phyloP scores from a whole-genome alignment of 2,113 vertebrate species.

The Illadopsis cleaveri region DNA sequence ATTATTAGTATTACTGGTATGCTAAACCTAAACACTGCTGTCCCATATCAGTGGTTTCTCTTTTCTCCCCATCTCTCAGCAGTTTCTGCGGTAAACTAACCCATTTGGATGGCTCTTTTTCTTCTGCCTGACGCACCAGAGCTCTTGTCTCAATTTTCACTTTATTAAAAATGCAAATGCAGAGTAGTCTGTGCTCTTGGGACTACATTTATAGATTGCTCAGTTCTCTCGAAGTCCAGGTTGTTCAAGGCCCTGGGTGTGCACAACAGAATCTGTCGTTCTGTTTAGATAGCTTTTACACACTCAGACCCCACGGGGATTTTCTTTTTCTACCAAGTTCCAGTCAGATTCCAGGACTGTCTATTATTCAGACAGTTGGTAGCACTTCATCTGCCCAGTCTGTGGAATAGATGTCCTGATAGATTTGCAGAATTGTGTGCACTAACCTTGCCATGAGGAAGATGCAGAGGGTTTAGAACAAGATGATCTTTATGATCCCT shows the following conservation, averaged over 20 bases:
- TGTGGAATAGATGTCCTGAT: background rate
- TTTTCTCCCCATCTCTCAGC: background rate
- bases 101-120: background rate
- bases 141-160: background rate
- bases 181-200: background rate
- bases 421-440: background rate
- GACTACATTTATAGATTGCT: background rate
- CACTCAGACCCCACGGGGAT: background rate
- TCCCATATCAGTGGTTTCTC: background rate
- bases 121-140: background rate
- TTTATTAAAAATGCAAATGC: background rate
- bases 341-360: background rate
- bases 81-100: background rate
- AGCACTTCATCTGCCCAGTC: background rate
- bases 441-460: background rate
- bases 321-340: background rate
- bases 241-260: background rate
- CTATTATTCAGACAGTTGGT: background rate
- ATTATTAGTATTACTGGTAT: background rate
- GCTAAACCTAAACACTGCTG: background rate
- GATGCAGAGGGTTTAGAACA: background rate
- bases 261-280: background rate
- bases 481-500: background rate
- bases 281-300: background rate
- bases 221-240: fast-evolving